A percentile compares a stretch with the other conserved stretches of the same genome.
Conservation (phyloP, 2,113 vertebrate genomes). For the Anser cygnoides region DNA sequence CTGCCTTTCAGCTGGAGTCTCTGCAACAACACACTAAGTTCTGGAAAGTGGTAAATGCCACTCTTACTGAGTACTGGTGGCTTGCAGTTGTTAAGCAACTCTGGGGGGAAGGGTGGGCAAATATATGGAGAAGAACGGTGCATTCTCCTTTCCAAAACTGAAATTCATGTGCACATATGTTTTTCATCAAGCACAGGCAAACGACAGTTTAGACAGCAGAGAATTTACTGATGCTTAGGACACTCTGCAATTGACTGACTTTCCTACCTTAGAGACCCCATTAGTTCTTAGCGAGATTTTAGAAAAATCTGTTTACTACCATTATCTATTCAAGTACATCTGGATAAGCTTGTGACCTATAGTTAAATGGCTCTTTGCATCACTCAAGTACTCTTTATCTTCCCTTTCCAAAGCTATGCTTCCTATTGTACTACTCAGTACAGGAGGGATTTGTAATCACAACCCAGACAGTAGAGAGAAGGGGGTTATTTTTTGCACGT, state of each 20-base stretch:
- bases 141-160: neutral
- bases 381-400: neutral
- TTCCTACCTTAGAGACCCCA: neutral
- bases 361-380: neutral
- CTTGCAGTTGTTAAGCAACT: neutral
- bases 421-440: neutral
- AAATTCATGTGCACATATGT: neutral
- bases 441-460: neutral
- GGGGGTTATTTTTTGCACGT: neutral
- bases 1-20: neutral
- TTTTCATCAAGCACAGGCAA: neutral
- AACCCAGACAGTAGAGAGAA: neutral
- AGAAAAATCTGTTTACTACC: neutral
- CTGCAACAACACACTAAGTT: neutral
- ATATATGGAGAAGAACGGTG: rapidly evolving
- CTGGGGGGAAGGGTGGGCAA: neutral
- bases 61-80: neutral
- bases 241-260: neutral
- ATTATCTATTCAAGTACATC: neutral
- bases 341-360: neutral
- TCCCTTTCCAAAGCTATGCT: neutral
- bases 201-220: neutral
- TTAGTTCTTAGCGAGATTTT: neutral
- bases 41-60: neutral
- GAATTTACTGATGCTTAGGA: neutral